Percentiles rank a stretch among this genome's conserved stretches.
phyloP scores from a whole-genome alignment of 1,140 invertebrate species.

The Lepeophtheirus salmonis region DNA sequence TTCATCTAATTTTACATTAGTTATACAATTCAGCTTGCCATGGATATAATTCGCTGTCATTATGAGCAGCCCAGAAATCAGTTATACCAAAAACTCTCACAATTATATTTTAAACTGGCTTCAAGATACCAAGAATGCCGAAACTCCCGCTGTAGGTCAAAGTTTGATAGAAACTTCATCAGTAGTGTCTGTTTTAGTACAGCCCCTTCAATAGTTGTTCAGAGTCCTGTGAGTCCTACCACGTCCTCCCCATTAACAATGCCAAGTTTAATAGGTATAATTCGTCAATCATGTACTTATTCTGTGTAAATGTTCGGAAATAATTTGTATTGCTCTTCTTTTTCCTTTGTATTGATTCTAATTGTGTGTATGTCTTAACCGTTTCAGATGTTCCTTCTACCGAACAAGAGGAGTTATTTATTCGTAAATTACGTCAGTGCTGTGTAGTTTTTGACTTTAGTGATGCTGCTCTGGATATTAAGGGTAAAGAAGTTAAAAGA shows the following conservation, averaged over 20 bases:
- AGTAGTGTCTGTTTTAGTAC: no score
- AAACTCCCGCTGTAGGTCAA: neutral
- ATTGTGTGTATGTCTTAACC: no score
- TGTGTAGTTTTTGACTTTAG: conserved; percentile 98
- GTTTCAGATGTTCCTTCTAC: conserved; percentile 63
- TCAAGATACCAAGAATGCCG: neutral
- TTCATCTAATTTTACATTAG: no score
- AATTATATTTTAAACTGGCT: conserved; percentile 2
- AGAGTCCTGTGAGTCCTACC: neutral
- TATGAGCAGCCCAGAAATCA: neutral
- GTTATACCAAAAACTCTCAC: neutral
- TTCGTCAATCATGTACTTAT: neutral
- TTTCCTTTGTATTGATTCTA: neutral
- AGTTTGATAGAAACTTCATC: neutral
- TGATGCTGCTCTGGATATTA: conserved; percentile 91
- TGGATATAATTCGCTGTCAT: no score
- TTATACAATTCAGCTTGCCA: no score
- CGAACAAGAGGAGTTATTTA: conserved; percentile 93
- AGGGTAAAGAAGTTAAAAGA: conserved; percentile 96
- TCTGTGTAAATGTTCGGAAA: neutral
- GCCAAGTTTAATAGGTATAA: conserved; percentile 16
- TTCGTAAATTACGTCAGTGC: conserved; percentile 91
- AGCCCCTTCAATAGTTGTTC: neutral
- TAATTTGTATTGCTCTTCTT: neutral
- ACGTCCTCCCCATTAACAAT: neutral